Percentiles rank a stretch among this genome's conserved stretches.
Evolutionary conservation across 2,888 invertebrate genomes (phyloP).

Genomic region (Parthenolecanium corni): DNA sequence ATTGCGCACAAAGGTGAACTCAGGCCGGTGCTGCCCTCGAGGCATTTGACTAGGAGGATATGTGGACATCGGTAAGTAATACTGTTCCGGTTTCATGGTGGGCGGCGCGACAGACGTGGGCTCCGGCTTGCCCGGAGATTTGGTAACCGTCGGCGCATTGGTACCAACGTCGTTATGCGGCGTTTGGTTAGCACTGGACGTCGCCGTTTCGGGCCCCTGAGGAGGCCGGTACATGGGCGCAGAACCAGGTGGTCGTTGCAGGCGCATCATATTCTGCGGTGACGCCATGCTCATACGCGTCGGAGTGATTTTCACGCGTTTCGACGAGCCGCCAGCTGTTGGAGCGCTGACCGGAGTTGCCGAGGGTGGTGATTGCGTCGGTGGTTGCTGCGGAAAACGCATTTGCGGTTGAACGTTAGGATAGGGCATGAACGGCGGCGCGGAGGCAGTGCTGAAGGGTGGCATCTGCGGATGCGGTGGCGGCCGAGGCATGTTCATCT

Average conservation of each 20-base stretch:
- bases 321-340: conserved; percentile 9
- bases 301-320: conserved; percentile 24
- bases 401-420: background rate
- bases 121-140: background rate
- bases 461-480: background rate
- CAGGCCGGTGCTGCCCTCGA: conserved; percentile 1
- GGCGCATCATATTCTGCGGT: conserved; percentile 6
- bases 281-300: conserved; percentile 14
- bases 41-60: conserved; percentile 6
- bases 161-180: background rate
- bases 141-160: background rate
- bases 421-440: background rate
- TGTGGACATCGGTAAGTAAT: background rate
- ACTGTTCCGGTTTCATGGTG: background rate
- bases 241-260: background rate
- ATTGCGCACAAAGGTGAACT: conserved; percentile 8
- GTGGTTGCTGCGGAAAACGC: background rate
- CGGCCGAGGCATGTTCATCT: background rate
- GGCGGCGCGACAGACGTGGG: background rate
- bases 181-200: background rate
- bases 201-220: background rate
- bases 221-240: background rate
- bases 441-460: background rate
- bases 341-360: background rate
- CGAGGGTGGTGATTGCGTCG: conserved; percentile 26